Conservation (phyloP, 2,113 vertebrate genomes). For the Lophius piscatorius region DNA sequence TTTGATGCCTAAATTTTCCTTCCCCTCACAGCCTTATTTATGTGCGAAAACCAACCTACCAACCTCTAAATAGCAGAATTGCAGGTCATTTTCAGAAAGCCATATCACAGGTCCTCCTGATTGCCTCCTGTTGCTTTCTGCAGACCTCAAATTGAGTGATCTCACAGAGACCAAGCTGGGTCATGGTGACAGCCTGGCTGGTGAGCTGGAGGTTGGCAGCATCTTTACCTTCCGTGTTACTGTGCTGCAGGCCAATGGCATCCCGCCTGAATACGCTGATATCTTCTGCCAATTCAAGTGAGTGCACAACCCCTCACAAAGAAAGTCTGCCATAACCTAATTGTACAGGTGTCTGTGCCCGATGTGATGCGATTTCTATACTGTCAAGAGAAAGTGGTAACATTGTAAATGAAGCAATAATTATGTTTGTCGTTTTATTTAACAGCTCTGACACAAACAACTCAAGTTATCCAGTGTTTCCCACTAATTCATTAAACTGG, state of each 20-base stretch:
- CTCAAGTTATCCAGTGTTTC: too few relatives aligned
- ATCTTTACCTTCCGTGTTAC: constrained; percentile 98
- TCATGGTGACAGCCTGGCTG: constrained; percentile 82
- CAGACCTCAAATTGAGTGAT: constrained; percentile 89
- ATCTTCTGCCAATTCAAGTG: constrained; percentile 99
- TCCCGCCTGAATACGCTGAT: constrained; percentile 93
- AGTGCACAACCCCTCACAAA: constrained; percentile 68
- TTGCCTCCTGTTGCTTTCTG: constrained; percentile 30
- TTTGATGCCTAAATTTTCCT: background rate
- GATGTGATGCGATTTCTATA: too few relatives aligned
- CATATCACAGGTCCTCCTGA: constrained; percentile 1
- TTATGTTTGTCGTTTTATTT: too few relatives aligned
- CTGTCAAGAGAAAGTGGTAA: too few relatives aligned
- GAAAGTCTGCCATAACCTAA: background rate
- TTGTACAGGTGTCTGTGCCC: too few relatives aligned
- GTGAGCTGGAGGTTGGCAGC: constrained; percentile 91
- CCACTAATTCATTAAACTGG: too few relatives aligned
- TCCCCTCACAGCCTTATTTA: too few relatives aligned
- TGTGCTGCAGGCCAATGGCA: constrained; percentile 91
- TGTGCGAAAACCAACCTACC: too few relatives aligned
- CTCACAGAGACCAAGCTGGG: constrained; percentile 88
- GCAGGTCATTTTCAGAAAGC: constrained; percentile 20
- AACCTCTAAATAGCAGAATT: constrained; percentile 9
- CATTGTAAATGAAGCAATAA: too few relatives aligned
- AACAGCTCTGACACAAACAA: too few relatives aligned